A percentile compares a stretch with the other conserved stretches of the same genome.
These are phyloP conservation scores for Ictalurus furcatus DNA, from an alignment of 2,113 vertebrate species.

Conservation along the genomic window DNA sequence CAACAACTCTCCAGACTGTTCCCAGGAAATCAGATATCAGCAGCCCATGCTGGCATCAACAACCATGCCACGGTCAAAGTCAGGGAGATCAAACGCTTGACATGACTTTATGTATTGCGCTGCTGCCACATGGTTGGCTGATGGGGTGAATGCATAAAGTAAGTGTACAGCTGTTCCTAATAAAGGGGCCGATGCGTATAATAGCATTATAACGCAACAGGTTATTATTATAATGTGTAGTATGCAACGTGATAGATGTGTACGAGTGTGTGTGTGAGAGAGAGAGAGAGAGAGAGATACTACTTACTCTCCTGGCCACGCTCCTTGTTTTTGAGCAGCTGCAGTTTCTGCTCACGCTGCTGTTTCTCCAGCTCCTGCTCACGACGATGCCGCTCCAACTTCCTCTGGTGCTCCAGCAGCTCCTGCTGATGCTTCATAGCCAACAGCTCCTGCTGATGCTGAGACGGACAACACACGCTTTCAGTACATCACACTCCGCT, in stretches of 20 bases:
- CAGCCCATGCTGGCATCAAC: not conserved
- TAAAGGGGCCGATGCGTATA: not conserved
- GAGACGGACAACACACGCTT: conserved; percentile 31
- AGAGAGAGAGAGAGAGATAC: no score
- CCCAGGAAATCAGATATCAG: not conserved
- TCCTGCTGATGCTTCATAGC: conserved; percentile 97
- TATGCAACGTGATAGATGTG: not conserved
- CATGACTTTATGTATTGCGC: not conserved
- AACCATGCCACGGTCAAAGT: not conserved
- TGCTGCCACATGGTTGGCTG: not conserved
- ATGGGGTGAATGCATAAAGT: not conserved
- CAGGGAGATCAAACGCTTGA: not conserved
- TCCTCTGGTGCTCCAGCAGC: conserved; percentile 93
- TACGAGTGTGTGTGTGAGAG: conserved; percentile 1
- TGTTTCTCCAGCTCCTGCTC: conserved; percentile 96
- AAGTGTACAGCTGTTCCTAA: not conserved
- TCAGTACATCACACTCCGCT: not conserved
- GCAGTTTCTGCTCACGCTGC: conserved; percentile 92
- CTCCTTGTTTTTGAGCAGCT: conserved; percentile 95
- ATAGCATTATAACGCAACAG: not conserved
- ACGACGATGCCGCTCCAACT: conserved; percentile 90
- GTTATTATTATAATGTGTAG: no score
- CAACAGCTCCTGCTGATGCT: conserved; percentile 97
- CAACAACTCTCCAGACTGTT: not conserved
- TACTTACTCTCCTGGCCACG: conserved; percentile 95